phyloP scores from a whole-genome alignment of 2,888 invertebrate genomes.

The Drosophila helvetica region DNA sequence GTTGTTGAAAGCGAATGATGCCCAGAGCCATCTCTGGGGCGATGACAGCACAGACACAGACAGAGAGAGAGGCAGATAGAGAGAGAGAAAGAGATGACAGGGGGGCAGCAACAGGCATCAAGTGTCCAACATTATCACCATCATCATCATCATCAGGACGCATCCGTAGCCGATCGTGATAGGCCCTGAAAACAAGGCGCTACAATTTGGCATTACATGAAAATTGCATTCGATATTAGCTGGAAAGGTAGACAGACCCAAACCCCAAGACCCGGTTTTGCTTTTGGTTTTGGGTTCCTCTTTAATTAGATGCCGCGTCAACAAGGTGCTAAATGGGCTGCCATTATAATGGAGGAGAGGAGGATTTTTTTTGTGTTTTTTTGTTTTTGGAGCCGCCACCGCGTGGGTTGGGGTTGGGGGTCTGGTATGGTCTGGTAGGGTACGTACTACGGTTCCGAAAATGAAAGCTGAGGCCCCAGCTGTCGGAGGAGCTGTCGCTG shows the following conservation, averaged over 20 bases:
- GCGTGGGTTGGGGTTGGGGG: slow-evolving; percentile 73
- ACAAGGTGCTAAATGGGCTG: slow-evolving; percentile 82
- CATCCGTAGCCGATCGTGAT: slow-evolving; percentile 38
- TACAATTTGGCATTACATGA: slow-evolving; percentile 74
- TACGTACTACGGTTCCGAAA: slow-evolving; percentile 44
- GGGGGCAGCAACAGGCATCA: slow-evolving; percentile 15
- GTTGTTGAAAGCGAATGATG: slow-evolving; percentile 47
- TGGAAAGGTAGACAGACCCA: slow-evolving; percentile 23
- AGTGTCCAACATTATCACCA: slow-evolving; percentile 49
- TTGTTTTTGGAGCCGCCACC: slow-evolving; percentile 55
- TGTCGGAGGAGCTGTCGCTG: slow-evolving; percentile 50
- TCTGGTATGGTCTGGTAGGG: background rate
- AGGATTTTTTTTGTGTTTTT: slow-evolving; percentile 9
- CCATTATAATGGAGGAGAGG: slow-evolving; percentile 65
- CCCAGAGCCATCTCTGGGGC: slow-evolving; percentile 43
- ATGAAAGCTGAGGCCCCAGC: slow-evolving; percentile 70
- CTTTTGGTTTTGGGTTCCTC: slow-evolving; percentile 10
- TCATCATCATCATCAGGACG: slow-evolving; percentile 32
- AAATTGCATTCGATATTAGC: slow-evolving; percentile 63
- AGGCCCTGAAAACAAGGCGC: slow-evolving; percentile 59
- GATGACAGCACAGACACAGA: slow-evolving; percentile 22
- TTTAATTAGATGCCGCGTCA: slow-evolving; percentile 82
- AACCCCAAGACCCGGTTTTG: slow-evolving; percentile 12
- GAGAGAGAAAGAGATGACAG: background rate
- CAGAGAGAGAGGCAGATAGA: background rate